Percentiles rank a stretch among this genome's conserved stretches.
Conservation (phyloP, 30 jellyfish, hydroid and myxozoan genomes). For the Sanderia malayensis region DNA sequence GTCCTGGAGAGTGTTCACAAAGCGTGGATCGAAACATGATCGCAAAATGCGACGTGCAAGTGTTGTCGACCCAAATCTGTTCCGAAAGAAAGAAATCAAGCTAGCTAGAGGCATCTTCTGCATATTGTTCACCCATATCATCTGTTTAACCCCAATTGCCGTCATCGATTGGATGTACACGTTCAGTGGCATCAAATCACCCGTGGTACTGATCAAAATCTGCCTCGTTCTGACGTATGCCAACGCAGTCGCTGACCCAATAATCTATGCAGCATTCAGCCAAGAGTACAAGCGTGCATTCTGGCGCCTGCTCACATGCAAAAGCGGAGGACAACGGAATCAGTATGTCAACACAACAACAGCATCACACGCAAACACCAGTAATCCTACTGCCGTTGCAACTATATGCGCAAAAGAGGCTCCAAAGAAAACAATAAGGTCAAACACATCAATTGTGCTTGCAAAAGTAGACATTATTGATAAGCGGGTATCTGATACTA, state of each 20-base stretch:
- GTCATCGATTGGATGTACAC: conserved; percentile 33
- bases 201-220: not conserved
- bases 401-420: too few species aligned
- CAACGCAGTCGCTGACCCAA: conserved; percentile 42
- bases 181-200: not conserved
- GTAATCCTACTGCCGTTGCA: too few species aligned
- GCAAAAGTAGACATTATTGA: too few species aligned
- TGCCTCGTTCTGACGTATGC: conserved; percentile 14
- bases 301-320: conserved; percentile 6
- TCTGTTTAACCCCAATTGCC: conserved; percentile 47
- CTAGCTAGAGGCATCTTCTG: conserved; percentile 35
- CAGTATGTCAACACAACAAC: not conserved
- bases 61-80: conserved; percentile 6
- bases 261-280: conserved; percentile 19
- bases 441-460: too few species aligned
- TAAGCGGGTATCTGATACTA: too few species aligned
- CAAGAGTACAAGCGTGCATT: not conserved
- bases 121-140: conserved; percentile 17
- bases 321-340: not conserved
- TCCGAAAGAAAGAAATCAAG: conserved; percentile 27
- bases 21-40: not conserved
- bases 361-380: not conserved
- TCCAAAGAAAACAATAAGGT: too few species aligned
- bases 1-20: conserved; percentile 33
- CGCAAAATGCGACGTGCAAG: conserved; percentile 15